Evolutionary conservation across 2,113 vertebrate genomes (phyloP).

Genomic region (Megaceryle torquata): DNA sequence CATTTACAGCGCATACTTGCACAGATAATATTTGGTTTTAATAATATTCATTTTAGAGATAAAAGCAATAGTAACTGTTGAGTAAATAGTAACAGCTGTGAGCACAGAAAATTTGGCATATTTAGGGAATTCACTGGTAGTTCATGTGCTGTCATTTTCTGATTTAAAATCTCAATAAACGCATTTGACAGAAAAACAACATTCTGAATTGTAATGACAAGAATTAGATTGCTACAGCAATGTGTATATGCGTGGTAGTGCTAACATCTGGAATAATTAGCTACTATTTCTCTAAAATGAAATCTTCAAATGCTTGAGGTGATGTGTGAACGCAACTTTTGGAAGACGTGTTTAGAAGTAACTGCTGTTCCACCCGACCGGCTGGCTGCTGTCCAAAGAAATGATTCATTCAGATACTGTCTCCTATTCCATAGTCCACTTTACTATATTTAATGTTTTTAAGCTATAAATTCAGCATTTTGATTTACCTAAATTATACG

Average conservation of each 20-base stretch:
- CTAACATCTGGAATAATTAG: slow-evolving; percentile 13
- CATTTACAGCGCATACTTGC: neutral
- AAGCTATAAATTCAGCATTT: neutral
- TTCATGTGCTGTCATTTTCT: slow-evolving; percentile 44
- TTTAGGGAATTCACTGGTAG: slow-evolving; percentile 27
- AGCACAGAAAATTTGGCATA: slow-evolving; percentile 20
- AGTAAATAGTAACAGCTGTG: slow-evolving; percentile 62
- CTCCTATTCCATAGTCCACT: neutral
- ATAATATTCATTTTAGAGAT: slow-evolving; percentile 37
- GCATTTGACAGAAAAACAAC: slow-evolving; percentile 11
- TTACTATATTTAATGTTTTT: neutral
- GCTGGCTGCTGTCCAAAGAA: neutral
- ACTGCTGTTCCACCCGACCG: neutral
- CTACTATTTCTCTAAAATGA: neutral
- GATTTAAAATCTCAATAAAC: slow-evolving; percentile 45
- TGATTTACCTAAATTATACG: neutral
- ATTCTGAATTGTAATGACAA: slow-evolving; percentile 7
- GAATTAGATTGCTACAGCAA: slow-evolving; percentile 19
- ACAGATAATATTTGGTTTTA: slow-evolving; percentile 1
- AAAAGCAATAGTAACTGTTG: slow-evolving; percentile 53
- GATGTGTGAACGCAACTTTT: neutral
- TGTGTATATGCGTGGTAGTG: neutral
- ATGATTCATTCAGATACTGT: neutral
- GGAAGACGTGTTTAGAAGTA: neutral
- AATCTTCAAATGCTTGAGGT: slow-evolving; percentile 6